Conservation (phyloP, 2,888 invertebrate genomes). For the Lumbricus terrestris region DNA sequence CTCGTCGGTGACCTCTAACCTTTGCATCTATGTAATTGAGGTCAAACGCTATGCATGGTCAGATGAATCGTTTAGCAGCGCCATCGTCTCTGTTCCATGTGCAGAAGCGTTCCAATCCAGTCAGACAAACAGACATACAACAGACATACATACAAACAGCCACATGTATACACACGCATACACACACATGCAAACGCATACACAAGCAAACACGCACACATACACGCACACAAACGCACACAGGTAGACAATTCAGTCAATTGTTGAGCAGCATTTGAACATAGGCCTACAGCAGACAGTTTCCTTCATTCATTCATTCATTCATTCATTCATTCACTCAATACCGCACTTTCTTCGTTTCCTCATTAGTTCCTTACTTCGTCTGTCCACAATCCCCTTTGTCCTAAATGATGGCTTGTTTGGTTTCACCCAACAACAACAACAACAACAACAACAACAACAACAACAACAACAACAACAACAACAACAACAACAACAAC, state of each 20-base stretch:
- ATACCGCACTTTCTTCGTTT: too few species aligned
- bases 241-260: too few species aligned
- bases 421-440: too few species aligned
- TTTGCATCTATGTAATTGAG: conserved; percentile 3
- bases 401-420: too few species aligned
- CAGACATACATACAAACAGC: too few species aligned
- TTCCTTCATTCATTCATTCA: background rate
- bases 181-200: background rate
- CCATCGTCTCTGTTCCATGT: background rate
- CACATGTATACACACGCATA: too few species aligned
- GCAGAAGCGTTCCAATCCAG: background rate
- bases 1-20: background rate
- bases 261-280: too few species aligned
- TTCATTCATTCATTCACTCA: background rate
- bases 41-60: background rate
- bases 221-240: background rate
- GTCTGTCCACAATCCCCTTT: too few species aligned
- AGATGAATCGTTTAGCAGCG: background rate
- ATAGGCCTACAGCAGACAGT: background rate
- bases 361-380: too few species aligned
- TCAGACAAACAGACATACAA: background rate
- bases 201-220: background rate
- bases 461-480: too few species aligned
- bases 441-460: too few species aligned
- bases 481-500: too few species aligned